Base-by-base conservation (phyloP, 2,113 vertebrate genomes). In the Dipodomys ordii region DNA sequence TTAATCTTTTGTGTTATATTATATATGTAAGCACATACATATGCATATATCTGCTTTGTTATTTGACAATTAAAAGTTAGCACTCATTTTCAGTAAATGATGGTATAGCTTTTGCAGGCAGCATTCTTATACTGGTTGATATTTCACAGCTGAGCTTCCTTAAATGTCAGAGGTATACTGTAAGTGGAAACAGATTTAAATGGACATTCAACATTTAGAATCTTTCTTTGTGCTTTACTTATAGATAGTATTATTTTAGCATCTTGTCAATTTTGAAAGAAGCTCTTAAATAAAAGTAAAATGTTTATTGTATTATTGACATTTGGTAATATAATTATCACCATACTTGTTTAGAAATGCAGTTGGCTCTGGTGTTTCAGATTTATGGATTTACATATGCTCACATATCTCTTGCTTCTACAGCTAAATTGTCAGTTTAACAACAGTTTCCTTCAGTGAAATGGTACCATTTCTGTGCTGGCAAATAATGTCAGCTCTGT, bases 161-260 rank as follows among this genome's bases (percentile, higher is more conserved):
- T 87, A 85, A 79, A 71, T 2, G 30, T 95, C 39, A 88, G 6
- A 35, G 35, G 49, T 49, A 46, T 60, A 23, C 69, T 28, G 1
- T n/a, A 88, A 77, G 13, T 49, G 12, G 77, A 95, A 95, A 44
- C 2, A 35, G 6, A 78, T 83, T 44, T 53, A 53, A 89, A 92
- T 10, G 20, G 8, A 88, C n/a, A 10, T 60, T 68, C 79, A 23
- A 22, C 39, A 73, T 69, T 95, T 65, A 64, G 1, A 7, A 60
- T 81, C 23, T 88, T 92, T 88, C 9, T 46, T 62, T 74, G 28
- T 39, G 2, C 2, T 87, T 23, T 83, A 30, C 57, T 88, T 84
- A 44, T 53, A 92, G 90, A 20, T 30, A 22, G 7, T 81, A 2
- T 27, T 81, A 62, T 30, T 62, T n/a, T 44, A 18, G 7, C 28